Percentiles rank a stretch among this genome's conserved stretches.
phyloP scores from a whole-genome alignment of 2,888 invertebrate genomes.

The Timandra comae region DNA sequence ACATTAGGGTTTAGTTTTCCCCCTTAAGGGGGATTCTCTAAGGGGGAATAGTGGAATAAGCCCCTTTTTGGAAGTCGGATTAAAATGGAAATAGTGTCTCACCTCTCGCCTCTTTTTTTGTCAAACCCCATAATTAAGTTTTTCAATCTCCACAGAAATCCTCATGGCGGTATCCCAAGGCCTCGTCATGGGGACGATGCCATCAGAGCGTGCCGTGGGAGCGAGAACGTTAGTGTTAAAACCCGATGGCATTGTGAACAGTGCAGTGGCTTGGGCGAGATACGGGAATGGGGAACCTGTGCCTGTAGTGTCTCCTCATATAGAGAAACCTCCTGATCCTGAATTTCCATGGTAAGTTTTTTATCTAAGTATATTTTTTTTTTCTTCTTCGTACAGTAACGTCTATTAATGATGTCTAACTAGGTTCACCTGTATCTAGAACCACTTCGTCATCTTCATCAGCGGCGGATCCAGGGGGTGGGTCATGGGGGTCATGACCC shows the following conservation, averaged over 20 bases:
- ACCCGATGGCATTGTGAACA: constrained; percentile 52
- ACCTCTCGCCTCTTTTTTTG: too few species aligned
- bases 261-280: constrained; percentile 60
- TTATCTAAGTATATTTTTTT: too few species aligned
- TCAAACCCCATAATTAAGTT: too few species aligned
- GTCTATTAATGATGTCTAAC: too few species aligned
- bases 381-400: too few species aligned
- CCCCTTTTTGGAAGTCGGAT: too few species aligned
- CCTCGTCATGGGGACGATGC: constrained; percentile 73
- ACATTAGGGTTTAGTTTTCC: too few species aligned
- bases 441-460: not conserved
- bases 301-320: constrained; percentile 63
- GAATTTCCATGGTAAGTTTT: constrained; percentile 83
- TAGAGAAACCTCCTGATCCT: constrained; percentile 80
- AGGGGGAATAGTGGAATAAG: too few species aligned
- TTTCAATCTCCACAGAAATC: constrained; percentile 70
- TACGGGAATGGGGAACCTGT: constrained; percentile 61
- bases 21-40: too few species aligned
- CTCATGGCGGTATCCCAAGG: constrained; percentile 85
- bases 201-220: constrained; percentile 72
- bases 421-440: not conserved
- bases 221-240: constrained; percentile 62
- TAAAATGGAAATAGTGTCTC: too few species aligned
- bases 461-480: too few species aligned
- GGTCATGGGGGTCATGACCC: too few species aligned